Evolutionary conservation across 2,113 vertebrate genomes (phyloP).

Genomic region (Indicator indicator): DNA sequence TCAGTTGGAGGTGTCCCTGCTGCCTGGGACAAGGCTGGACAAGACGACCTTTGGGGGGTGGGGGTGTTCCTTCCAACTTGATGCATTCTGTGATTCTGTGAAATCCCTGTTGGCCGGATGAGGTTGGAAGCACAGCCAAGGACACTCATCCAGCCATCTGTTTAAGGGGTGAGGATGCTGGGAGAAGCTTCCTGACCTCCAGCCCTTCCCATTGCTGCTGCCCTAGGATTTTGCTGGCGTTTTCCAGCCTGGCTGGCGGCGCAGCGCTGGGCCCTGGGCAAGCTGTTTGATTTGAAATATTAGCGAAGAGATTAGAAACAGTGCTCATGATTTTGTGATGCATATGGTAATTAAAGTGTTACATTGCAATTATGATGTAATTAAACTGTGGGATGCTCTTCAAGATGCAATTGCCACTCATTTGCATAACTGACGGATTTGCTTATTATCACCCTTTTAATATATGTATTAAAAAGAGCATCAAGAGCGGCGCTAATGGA

Average conservation of each 20-base stretch:
- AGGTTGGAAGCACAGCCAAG: no score
- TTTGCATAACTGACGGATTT: conserved; percentile 69
- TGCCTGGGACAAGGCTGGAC: no score
- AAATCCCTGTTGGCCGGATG: no score
- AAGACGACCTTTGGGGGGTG: no score
- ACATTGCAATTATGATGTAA: conserved; percentile 75
- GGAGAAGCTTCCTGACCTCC: neutral
- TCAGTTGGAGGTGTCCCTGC: no score
- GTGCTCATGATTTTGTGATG: conserved; percentile 65
- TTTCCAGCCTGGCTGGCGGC: neutral
- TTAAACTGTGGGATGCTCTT: conserved; percentile 74
- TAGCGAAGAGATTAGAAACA: conserved; percentile 58
- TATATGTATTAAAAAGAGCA: conserved; percentile 62
- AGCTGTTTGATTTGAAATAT: conserved; percentile 67
- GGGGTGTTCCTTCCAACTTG: no score
- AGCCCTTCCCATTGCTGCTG: fast-evolving
- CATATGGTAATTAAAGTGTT: conserved; percentile 71
- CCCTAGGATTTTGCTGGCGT: fast-evolving
- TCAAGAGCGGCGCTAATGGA: neutral
- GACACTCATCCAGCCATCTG: no score
- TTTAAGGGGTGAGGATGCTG: neutral
- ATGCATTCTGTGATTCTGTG: no score
- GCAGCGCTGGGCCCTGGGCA: neutral
- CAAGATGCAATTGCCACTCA: conserved; percentile 69
- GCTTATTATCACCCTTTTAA: conserved; percentile 71